These are phyloP conservation scores for Pemphredon lugubris DNA, from an alignment of 2,888 invertebrate genomes.

Conservation along the genomic window DNA sequence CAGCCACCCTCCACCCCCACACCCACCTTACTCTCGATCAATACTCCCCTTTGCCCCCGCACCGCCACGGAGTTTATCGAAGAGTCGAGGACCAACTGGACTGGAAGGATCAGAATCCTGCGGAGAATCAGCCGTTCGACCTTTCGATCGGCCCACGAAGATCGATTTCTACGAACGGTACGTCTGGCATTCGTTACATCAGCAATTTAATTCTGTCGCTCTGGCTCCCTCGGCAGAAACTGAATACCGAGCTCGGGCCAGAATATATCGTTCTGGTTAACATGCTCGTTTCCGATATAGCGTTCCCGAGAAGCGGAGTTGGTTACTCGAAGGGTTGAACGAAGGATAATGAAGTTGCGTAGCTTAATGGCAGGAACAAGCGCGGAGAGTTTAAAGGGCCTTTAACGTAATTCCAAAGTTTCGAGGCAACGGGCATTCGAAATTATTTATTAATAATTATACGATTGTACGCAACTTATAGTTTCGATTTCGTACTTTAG, in stretches of 20 bases:
- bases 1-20: slow-evolving; percentile 66
- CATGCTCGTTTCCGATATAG: slow-evolving; percentile 13
- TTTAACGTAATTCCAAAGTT: slow-evolving; percentile 5
- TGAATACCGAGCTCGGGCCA: not conserved
- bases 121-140: slow-evolving; percentile 50
- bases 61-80: slow-evolving; percentile 67
- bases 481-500: too few relatives aligned
- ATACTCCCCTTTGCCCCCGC: slow-evolving; percentile 75
- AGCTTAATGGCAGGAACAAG: slow-evolving; percentile 17
- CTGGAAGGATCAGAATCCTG: slow-evolving; percentile 64
- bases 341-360: slow-evolving; percentile 24
- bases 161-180: slow-evolving; percentile 47
- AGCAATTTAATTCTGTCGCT: slow-evolving; percentile 46
- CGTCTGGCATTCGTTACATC: slow-evolving; percentile 36
- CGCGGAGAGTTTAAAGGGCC: slow-evolving; percentile 13
- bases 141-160: slow-evolving; percentile 47
- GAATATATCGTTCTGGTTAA: slow-evolving; percentile 33
- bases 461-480: too few relatives aligned
- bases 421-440: too few relatives aligned
- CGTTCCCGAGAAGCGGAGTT: not conserved
- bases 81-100: slow-evolving; percentile 64
- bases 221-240: slow-evolving; percentile 13
- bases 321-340: slow-evolving; percentile 1
- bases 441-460: too few relatives aligned
- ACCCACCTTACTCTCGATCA: slow-evolving; percentile 74